phyloP scores from a whole-genome alignment of 1,140 invertebrate genomes.

The Bombus terrestris region DNA sequence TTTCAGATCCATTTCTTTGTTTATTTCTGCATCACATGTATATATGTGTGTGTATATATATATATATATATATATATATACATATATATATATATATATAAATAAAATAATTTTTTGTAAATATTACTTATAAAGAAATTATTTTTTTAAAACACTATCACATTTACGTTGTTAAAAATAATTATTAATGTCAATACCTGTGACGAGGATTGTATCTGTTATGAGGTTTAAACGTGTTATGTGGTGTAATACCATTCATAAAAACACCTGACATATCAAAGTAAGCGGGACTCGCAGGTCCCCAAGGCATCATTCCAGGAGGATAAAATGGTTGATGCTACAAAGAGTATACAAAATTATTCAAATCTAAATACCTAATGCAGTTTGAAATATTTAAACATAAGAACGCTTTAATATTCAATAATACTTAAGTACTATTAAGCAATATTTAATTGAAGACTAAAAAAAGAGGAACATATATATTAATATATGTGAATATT shows the following conservation, averaged over 20 bases:
- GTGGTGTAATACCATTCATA: constrained; percentile 89
- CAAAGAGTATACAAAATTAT: constrained; percentile 57
- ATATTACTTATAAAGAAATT: background rate
- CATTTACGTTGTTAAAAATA: background rate
- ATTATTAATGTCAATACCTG: constrained; percentile 67
- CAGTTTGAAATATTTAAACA: too few species aligned
- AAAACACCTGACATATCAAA: constrained; percentile 89
- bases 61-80: background rate
- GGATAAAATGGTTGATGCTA: constrained; percentile 85
- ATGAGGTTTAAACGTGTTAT: constrained; percentile 85
- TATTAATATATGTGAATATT: background rate
- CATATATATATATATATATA: background rate
- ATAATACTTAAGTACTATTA: background rate
- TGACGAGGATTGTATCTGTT: constrained; percentile 79
- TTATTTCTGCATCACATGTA: constrained; percentile 73
- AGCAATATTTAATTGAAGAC: background rate
- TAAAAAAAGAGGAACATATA: background rate
- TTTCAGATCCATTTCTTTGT: constrained; percentile 77
- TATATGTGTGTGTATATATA: background rate
- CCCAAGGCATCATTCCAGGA: constrained; percentile 85
- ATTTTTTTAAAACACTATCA: background rate
- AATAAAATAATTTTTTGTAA: background rate
- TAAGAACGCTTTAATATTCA: background rate
- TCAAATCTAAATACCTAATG: background rate
- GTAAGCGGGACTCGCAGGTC: constrained; percentile 84